Evolutionary conservation across 2,888 invertebrate genomes (phyloP).

Genomic region (Junonia oenone): DNA sequence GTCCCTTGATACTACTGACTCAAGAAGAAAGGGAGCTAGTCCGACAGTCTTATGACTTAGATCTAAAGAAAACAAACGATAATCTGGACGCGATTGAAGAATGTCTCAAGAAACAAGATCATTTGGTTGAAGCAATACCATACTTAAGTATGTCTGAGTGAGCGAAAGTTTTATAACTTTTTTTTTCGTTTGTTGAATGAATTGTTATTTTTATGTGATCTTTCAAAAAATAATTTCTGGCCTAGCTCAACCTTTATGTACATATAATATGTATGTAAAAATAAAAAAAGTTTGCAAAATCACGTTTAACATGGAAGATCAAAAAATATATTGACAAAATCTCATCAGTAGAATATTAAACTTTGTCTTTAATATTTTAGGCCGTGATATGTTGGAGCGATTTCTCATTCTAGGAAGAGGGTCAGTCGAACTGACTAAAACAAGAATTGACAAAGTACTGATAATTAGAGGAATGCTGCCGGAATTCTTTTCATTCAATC

Average conservation of each 20-base stretch:
- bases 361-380: constrained; percentile 41
- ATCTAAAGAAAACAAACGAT: constrained; percentile 46
- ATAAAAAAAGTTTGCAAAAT: too few species aligned
- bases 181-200: too few species aligned
- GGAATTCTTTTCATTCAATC: background rate
- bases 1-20: constrained; percentile 42
- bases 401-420: constrained; percentile 51
- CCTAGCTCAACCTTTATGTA: too few species aligned
- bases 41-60: constrained; percentile 43
- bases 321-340: too few species aligned
- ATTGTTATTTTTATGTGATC: too few species aligned
- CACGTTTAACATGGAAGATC: too few species aligned
- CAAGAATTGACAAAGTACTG: constrained; percentile 42
- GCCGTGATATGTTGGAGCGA: constrained; percentile 45
- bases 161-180: too few species aligned
- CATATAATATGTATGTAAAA: too few species aligned
- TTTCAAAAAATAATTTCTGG: too few species aligned
- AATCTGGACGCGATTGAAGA: constrained; percentile 44
- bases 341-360: too few species aligned
- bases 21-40: constrained; percentile 45
- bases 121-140: constrained; percentile 45
- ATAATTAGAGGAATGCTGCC: background rate
- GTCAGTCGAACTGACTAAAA: constrained; percentile 57
- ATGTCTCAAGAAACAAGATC: constrained; percentile 56
- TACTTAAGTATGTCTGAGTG: constrained; percentile 49